These are phyloP conservation scores for Lacanobia wlatinum DNA, from an alignment of 2,888 invertebrate genomes.

Conservation along the genomic window DNA sequence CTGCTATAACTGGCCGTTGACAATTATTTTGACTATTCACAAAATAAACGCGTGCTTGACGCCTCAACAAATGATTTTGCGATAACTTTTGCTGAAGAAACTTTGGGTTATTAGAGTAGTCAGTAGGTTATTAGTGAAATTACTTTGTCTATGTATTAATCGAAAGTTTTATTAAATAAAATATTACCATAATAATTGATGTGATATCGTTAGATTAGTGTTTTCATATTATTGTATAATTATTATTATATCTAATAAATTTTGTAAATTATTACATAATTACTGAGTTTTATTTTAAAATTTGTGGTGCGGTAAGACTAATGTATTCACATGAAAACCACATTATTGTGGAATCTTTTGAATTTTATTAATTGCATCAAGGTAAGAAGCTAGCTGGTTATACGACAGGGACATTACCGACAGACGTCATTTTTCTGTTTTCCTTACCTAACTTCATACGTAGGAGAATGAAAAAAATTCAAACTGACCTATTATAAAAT, in stretches of 20 bases:
- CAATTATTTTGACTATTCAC: not conserved
- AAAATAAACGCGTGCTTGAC: not conserved
- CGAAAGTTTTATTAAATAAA: conserved; percentile 12
- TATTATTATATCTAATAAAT: conserved; percentile 19
- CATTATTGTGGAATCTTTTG: not conserved
- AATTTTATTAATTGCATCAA: not conserved
- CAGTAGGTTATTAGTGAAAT: conserved; percentile 4
- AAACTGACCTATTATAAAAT: too few species aligned
- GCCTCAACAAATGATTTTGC: not conserved
- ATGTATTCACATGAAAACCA: not conserved
- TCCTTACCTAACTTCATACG: too few species aligned
- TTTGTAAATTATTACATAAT: conserved; percentile 20
- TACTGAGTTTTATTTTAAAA: conserved; percentile 21
- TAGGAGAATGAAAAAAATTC: too few species aligned
- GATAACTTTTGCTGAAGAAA: not conserved
- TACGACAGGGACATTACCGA: too few species aligned
- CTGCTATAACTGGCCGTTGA: not conserved
- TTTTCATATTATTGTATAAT: conserved; percentile 23
- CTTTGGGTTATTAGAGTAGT: not conserved
- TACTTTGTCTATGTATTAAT: conserved; percentile 9
- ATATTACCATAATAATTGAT: conserved; percentile 46
- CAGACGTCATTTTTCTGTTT: too few species aligned
- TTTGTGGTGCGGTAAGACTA: not conserved
- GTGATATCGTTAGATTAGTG: conserved; percentile 46
- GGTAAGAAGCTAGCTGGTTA: too few species aligned